Percentiles rank a stretch among this genome's conserved stretches.
These are phyloP conservation scores for Oscheius sp. DNA, from an alignment of 2,888 invertebrate genomes.

Conservation along the genomic window DNA sequence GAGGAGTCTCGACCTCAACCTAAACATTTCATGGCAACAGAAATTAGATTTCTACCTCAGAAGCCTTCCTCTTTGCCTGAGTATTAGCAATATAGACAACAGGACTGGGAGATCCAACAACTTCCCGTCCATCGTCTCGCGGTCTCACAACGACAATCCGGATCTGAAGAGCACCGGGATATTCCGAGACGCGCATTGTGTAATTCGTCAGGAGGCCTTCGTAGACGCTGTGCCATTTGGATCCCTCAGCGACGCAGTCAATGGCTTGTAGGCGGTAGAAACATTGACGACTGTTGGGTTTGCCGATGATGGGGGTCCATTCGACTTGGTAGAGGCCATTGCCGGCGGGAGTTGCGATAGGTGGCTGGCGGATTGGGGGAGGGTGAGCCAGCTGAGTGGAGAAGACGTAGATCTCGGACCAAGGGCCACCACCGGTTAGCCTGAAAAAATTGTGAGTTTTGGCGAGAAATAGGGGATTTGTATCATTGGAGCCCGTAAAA, in stretches of 20 bases:
- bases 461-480: too few species aligned
- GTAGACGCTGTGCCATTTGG: constrained; percentile 73
- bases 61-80: not conserved
- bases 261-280: constrained; percentile 54
- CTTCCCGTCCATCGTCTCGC: constrained; percentile 32
- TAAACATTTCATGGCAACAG: not conserved
- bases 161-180: constrained; percentile 42
- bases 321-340: constrained; percentile 45
- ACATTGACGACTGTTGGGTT: constrained; percentile 29
- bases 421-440: constrained; percentile 79
- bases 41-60: constrained; percentile 6
- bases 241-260: constrained; percentile 30
- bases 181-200: constrained; percentile 79
- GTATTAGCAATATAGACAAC: constrained; percentile 45
- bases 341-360: constrained; percentile 76
- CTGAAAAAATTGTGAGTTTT: too few species aligned
- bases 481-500: not conserved
- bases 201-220: constrained; percentile 75
- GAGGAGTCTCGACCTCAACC: constrained; percentile 5
- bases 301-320: constrained; percentile 41
- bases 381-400: constrained; percentile 85
- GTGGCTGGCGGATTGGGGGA: constrained; percentile 81
- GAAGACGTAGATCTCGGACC: constrained; percentile 82
- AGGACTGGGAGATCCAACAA: constrained; percentile 43
- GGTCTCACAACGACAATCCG: constrained; percentile 42